Conservation (phyloP, 2,797 vertebrate genomes). For the Cyclura pinguis region DNA sequence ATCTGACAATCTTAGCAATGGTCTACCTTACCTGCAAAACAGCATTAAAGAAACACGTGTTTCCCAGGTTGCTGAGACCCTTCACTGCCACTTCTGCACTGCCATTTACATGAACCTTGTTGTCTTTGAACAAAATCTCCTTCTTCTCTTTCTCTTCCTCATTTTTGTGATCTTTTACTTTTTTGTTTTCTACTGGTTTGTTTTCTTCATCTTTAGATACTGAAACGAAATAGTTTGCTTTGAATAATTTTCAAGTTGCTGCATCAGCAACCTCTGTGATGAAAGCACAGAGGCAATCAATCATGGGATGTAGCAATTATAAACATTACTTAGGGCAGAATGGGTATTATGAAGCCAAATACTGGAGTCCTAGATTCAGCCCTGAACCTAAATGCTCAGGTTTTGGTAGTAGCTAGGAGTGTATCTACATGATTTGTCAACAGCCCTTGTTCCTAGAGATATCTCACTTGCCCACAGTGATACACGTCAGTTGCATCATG, state of each 20-base stretch:
- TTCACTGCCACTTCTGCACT: slow-evolving; percentile 81
- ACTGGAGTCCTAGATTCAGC: not conserved
- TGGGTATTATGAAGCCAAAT: not conserved
- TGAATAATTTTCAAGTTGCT: too few species aligned
- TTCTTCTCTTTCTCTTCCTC: slow-evolving; percentile 82
- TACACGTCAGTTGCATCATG: too few species aligned
- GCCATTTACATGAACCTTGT: slow-evolving; percentile 59
- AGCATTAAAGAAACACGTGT: slow-evolving; percentile 98
- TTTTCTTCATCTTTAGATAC: slow-evolving; percentile 71
- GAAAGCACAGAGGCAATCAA: not conserved
- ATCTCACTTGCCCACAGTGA: too few species aligned
- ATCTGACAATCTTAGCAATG: slow-evolving; percentile 14
- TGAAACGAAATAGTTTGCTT: slow-evolving; percentile 45
- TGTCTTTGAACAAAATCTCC: slow-evolving; percentile 74
- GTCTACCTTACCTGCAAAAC: slow-evolving; percentile 90
- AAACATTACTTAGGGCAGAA: too few species aligned
- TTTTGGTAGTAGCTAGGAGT: too few species aligned
- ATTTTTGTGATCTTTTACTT: slow-evolving; percentile 81
- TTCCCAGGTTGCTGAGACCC: slow-evolving; percentile 96
- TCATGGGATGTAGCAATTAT: not conserved
- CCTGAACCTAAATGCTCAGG: too few species aligned
- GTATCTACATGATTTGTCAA: too few species aligned
- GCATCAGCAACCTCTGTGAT: not conserved
- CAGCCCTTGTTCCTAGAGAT: too few species aligned
- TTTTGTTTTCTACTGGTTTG: slow-evolving; percentile 76